phyloP scores from a whole-genome alignment of 2,113 vertebrate species.

The Platysternon megacephalum region DNA sequence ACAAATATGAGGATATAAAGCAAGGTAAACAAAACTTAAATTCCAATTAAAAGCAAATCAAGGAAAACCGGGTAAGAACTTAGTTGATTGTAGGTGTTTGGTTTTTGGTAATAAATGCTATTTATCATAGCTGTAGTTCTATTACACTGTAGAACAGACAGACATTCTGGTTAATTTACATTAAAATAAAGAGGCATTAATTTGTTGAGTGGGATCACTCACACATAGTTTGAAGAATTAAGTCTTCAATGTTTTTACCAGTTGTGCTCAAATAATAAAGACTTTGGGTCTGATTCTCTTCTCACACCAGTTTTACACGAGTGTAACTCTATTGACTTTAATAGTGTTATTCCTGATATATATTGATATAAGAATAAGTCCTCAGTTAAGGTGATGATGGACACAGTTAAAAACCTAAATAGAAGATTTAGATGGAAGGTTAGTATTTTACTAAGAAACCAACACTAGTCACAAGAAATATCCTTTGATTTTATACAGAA shows the following conservation, averaged over 20 bases:
- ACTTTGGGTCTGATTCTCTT: neutral
- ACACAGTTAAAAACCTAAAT: neutral
- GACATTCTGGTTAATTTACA: neutral
- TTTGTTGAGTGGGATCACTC: neutral
- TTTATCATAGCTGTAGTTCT: neutral
- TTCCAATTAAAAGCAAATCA: neutral
- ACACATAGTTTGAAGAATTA: neutral
- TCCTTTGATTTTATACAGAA: conserved; percentile 27
- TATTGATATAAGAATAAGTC: neutral
- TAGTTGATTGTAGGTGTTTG: neutral
- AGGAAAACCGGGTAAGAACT: neutral
- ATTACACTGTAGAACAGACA: neutral
- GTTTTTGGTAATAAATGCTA: neutral
- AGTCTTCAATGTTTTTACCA: neutral
- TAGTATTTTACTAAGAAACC: conserved; percentile 42
- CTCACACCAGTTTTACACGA: neutral
- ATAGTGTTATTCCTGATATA: neutral
- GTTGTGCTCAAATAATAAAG: neutral
- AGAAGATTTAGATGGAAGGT: neutral
- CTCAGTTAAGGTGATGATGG: neutral
- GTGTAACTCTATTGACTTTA: neutral
- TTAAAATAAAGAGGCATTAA: neutral
- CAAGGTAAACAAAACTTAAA: neutral
- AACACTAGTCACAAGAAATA: neutral
- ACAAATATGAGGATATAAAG: neutral